Evolutionary conservation across 2,797 vertebrate genomes (phyloP), one percentile per base, ranked within the genome.

Genomic region (Chaetodon trifasciatus): DNA sequence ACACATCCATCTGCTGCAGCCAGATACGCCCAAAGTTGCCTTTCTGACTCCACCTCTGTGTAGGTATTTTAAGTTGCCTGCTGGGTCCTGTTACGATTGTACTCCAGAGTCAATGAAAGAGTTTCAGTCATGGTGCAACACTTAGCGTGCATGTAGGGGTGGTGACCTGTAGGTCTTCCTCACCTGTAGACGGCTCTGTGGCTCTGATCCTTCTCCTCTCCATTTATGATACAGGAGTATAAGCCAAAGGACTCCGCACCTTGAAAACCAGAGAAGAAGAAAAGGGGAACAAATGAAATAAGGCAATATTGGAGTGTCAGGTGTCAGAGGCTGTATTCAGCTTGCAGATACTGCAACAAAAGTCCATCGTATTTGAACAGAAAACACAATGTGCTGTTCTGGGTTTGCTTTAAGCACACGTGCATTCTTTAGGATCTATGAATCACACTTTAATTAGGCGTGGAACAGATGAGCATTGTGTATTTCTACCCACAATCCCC

Each of bases 141-240:
- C 44, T 35, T 16, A 9, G 52, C 8, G 15, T 28, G 21, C 23
- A 5, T 49, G 35, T 21, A 28, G 37, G 8, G 52, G 24, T 58
- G 50, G 21, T 13, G 28, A 32, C 39, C 47, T 71, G 67, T 11
- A 7, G 32, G 5, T 63, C 32, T 35, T 79, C 58, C 86, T 96
- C 90, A 99, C 98, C 98, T 98, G 95, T 97, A 99, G 35, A 99
- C 97, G 0, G 98, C 97, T 32, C 97, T 93, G 92, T 99, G 98
- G 28, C 95, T 99, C 95, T 99, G 98, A 84, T 98, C 97, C 87
- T 94, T 95, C 79, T 99, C 97, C 83, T 98, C 97, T 39, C 98
- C 98, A 0, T 99, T 97, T 88, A 99, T 97, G 82, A 97, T 42
- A 46, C 98, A 99, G 50, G 98, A 97, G 90, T 96, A 98, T 74